Conservation (phyloP, 2,888 invertebrate species). For the Acleris emargana region DNA sequence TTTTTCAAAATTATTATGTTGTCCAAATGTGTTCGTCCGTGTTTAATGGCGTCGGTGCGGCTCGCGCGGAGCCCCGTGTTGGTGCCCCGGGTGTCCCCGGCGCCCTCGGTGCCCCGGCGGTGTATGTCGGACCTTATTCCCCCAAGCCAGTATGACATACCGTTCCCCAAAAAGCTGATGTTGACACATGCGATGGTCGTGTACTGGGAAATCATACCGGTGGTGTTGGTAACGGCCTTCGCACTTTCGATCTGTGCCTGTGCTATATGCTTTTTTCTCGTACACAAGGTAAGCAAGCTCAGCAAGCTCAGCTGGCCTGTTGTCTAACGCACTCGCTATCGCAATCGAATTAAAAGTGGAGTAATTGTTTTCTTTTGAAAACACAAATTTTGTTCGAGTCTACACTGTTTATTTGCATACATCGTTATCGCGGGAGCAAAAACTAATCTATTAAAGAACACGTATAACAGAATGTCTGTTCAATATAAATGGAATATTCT, state of each 20-base stretch:
- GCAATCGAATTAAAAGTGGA: too few species aligned
- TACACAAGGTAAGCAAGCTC: slow-evolving; percentile 57
- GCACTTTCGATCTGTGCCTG: slow-evolving; percentile 44
- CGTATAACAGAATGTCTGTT: too few species aligned
- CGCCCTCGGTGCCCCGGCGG: slow-evolving; percentile 6
- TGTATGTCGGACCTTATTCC: slow-evolving; percentile 48
- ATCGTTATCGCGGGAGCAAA: too few species aligned
- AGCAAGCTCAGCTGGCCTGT: too few species aligned
- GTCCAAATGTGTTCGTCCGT: slow-evolving; percentile 13
- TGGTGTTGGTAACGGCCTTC: slow-evolving; percentile 52
- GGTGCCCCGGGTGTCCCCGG: background rate
- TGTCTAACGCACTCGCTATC: too few species aligned
- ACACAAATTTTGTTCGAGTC: too few species aligned
- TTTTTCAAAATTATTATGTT: slow-evolving; percentile 2
- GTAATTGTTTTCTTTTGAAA: too few species aligned
- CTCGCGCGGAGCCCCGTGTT: background rate
- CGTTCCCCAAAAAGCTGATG: slow-evolving; percentile 52
- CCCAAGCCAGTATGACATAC: slow-evolving; percentile 64
- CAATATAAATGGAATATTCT: too few species aligned
- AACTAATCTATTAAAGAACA: too few species aligned
- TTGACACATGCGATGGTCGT: slow-evolving; percentile 50
- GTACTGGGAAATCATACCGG: slow-evolving; percentile 70
- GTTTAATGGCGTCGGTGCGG: slow-evolving; percentile 22
- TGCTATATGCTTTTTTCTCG: slow-evolving; percentile 53
- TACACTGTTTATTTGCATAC: too few species aligned